Conservation (phyloP, 2,888 invertebrate species). For the Oscheius onirici region DNA sequence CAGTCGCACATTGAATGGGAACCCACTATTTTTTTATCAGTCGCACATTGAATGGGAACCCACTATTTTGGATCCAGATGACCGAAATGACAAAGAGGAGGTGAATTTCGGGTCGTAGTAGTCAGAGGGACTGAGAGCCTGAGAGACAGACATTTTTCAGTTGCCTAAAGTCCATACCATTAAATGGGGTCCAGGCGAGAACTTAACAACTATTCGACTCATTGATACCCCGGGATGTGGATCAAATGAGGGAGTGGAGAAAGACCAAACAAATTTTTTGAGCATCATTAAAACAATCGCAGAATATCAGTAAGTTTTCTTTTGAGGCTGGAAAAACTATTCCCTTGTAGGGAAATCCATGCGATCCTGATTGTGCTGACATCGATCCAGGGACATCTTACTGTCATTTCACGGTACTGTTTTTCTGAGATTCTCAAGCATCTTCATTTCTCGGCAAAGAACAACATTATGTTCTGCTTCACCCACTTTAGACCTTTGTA, state of each 20-base stretch:
- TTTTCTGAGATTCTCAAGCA: constrained; percentile 52
- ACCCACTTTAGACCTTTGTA: constrained; percentile 48
- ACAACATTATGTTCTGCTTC: constrained; percentile 61
- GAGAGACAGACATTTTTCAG: too few relatives aligned
- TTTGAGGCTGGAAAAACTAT: neutral
- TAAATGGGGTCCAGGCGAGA: too few relatives aligned
- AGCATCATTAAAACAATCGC: constrained; percentile 6
- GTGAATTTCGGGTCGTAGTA: too few relatives aligned
- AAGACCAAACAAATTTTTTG: neutral
- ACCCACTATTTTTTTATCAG: too few relatives aligned
- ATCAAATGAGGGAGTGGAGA: neutral
- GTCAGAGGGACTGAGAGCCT: too few relatives aligned
- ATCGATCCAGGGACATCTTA: constrained; percentile 42
- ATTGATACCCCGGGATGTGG: neutral
- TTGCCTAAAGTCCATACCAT: too few relatives aligned
- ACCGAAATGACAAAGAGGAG: too few relatives aligned
- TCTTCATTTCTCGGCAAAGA: constrained; percentile 49
- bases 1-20: too few relatives aligned
- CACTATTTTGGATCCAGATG: neutral
- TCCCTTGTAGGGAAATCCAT: constrained; percentile 34
- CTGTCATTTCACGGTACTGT: constrained; percentile 51
- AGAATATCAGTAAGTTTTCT: constrained; percentile 11
- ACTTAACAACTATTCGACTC: too few relatives aligned
- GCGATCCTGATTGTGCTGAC: constrained; percentile 51
- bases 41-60: neutral